Conservation (phyloP, 2,113 vertebrate genomes). For the Notothenia rossii region DNA sequence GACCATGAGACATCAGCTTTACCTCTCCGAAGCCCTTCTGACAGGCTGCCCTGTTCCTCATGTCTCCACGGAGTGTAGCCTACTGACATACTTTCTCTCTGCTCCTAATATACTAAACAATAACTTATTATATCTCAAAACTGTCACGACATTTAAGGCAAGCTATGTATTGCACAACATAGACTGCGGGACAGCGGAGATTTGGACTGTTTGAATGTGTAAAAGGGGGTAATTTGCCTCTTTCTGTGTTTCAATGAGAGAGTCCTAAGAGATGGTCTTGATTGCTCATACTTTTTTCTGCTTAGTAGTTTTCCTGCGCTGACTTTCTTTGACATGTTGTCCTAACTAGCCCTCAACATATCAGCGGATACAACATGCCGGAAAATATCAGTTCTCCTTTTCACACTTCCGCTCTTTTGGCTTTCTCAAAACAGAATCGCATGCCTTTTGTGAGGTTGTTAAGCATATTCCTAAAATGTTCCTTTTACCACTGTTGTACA, state of each 20-base stretch:
- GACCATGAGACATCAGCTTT: constrained; percentile 6
- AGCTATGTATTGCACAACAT: constrained; percentile 6
- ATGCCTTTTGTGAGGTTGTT: background rate
- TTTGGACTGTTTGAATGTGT: background rate
- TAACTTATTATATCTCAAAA: constrained; percentile 18
- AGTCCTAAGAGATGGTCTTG: background rate
- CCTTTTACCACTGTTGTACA: constrained; percentile 18
- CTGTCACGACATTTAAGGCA: background rate
- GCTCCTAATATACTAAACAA: constrained; percentile 44
- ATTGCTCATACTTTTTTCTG: background rate
- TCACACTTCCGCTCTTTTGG: background rate
- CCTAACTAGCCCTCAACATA: constrained; percentile 22
- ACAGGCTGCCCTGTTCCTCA: constrained; percentile 59
- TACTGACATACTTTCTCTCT: constrained; percentile 80
- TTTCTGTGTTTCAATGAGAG: background rate
- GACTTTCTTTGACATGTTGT: constrained; percentile 26
- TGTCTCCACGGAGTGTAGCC: constrained; percentile 67
- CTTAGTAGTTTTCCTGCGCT: background rate
- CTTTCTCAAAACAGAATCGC: background rate
- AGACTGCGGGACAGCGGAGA: background rate
- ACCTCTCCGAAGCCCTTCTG: constrained; percentile 34
- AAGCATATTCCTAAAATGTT: background rate
- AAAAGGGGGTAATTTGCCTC: background rate
- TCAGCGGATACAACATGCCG: background rate
- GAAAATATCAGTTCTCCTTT: background rate